Base-by-base conservation (phyloP, 2,888 invertebrate genomes). In the Auanema sp. region DNA sequence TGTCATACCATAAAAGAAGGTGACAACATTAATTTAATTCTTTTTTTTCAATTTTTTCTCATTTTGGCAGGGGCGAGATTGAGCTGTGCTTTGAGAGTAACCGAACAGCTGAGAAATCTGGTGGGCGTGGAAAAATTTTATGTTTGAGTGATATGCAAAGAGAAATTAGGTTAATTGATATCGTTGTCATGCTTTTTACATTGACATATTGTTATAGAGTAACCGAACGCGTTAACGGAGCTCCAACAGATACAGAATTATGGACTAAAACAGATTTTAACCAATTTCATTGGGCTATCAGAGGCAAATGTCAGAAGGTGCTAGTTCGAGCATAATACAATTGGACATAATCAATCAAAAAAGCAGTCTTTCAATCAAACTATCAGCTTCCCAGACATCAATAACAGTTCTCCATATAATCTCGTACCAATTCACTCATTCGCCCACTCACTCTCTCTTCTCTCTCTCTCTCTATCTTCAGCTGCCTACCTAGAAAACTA, bases 221-320 rank as follows among this genome's bases (percentile, higher is more conserved):
- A 16, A 68, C 67, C 3, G 77, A 78, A 52, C 62, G 75, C 23
- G 66, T 77, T 6, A 77, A 78, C 47, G 77, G 77, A 4, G 65
- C 67, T 3, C 61, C 69, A 2, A 64, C 64, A 16, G 72, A 75
- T 12, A 66, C 73, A 6, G 79, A 79, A 50, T 42, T 76, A n/a
- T 79, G 79, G 79, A 70, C 71, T 10, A 79, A 79, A 54, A 77
- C 76, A 24, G 77, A 76, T 53, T 69, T 78, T 57, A 69, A 71
- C 52, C 79, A 79, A 60, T 76, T 79, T 58, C 71, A 75, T 53
- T 78, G 78, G 79, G 79, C 78, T 14, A 76, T 79, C 25, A 67
- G 79, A 18, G 79, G 78, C 53, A 78, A 77, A 42, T 77, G 77
- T 50, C 72, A 72, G 51, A 76, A 78, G 33, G 54, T 61, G 5